A percentile compares a stretch with the other conserved stretches of the same genome.
phyloP scores from a whole-genome alignment of 2,113 vertebrate species.

The Ciconia maguari region DNA sequence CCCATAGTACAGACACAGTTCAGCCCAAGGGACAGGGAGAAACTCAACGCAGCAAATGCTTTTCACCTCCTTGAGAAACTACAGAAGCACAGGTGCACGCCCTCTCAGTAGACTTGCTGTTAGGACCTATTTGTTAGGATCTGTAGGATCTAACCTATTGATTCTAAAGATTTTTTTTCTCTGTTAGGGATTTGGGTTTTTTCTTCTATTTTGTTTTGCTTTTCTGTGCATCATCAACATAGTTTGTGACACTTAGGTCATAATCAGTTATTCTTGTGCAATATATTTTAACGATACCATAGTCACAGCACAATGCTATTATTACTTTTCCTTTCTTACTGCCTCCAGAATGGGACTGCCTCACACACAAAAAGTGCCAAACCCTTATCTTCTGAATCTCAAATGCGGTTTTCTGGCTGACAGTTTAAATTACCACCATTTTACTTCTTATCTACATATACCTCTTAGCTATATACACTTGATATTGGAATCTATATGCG shows the following conservation, averaged over 20 bases:
- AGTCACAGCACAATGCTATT: neutral
- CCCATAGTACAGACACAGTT: neutral
- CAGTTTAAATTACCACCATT: neutral
- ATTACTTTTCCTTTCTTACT: neutral
- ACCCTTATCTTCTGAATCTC: neutral
- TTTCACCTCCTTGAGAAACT: neutral
- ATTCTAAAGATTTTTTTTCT: neutral
- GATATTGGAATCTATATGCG: neutral
- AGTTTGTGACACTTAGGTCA: neutral
- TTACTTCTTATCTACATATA: neutral
- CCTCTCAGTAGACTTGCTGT: neutral
- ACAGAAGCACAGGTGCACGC: accelerated
- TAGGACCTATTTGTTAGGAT: neutral
- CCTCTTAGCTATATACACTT: neutral
- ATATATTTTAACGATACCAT: neutral
- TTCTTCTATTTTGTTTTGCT: neutral
- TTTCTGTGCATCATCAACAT: neutral
- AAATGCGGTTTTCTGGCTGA: neutral
- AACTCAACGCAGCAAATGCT: neutral
- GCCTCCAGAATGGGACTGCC: neutral
- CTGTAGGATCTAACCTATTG: accelerated
- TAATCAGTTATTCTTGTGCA: neutral
- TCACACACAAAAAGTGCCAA: neutral
- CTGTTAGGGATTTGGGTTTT: accelerated
- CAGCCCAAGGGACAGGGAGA: neutral